Conservation (phyloP, 2,888 invertebrate genomes). For the Nomada hirtipes region DNA sequence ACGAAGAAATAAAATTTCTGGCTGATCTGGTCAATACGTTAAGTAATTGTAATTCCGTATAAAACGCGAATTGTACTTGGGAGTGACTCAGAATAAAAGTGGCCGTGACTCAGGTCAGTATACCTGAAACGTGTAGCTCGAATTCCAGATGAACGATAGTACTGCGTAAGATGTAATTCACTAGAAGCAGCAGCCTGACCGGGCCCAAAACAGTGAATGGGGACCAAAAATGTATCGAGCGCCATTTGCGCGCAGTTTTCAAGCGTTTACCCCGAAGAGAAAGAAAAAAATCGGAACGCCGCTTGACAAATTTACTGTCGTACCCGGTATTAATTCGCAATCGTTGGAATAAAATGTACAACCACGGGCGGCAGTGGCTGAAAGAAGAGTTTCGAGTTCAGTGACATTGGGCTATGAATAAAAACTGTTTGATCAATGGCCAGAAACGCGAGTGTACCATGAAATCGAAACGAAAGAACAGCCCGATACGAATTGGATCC, state of each 20-base stretch:
- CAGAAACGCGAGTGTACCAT: constrained; percentile 18
- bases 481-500: constrained; percentile 17
- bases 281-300: not conserved
- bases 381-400: not conserved
- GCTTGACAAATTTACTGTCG: not conserved
- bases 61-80: not conserved
- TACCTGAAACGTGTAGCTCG: constrained; percentile 5
- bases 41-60: not conserved
- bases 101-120: constrained; percentile 23
- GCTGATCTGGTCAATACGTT: not conserved
- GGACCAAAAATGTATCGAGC: not conserved
- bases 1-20: not conserved
- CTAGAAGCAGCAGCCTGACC: not conserved
- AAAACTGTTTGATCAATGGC: constrained; percentile 69
- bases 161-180: constrained; percentile 51
- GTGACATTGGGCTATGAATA: constrained; percentile 43
- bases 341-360: not conserved
- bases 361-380: no score
- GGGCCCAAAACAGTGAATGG: not conserved
- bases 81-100: constrained; percentile 19
- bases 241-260: not conserved
- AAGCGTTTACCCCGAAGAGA: not conserved
- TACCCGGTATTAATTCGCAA: not conserved
- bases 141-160: constrained; percentile 41
- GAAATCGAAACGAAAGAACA: constrained; percentile 32